Percentiles rank a stretch among this genome's conserved stretches.
phyloP scores from a whole-genome alignment of 2,113 vertebrate species.

The Bufo gargarizans region DNA sequence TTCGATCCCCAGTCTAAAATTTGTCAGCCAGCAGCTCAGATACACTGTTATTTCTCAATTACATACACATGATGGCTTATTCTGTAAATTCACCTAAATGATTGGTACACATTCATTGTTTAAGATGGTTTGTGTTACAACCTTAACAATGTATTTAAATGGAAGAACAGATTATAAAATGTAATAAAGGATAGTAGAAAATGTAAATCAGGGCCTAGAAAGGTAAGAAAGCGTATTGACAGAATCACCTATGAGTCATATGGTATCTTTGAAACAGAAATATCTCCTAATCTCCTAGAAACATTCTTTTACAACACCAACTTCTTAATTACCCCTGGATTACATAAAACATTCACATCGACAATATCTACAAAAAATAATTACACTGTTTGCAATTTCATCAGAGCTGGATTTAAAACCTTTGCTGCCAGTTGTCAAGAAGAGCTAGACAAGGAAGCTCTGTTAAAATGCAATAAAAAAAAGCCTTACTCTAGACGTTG shows the following conservation, averaged over 20 bases:
- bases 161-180: background rate
- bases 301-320: background rate
- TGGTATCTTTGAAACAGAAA: background rate
- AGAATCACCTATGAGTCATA: background rate
- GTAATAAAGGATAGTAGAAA: background rate
- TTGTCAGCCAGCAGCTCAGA: background rate
- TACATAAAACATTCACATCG: background rate
- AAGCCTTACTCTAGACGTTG: conserved; percentile 76
- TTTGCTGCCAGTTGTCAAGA: conserved; percentile 32
- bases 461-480: conserved; percentile 60
- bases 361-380: conserved; percentile 44
- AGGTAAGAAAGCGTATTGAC: background rate
- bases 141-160: background rate
- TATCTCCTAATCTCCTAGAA: background rate
- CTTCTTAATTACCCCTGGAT: background rate
- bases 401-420: background rate
- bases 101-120: background rate
- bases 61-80: background rate
- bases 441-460: conserved; percentile 62
- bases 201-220: background rate
- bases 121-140: background rate
- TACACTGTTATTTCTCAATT: background rate
- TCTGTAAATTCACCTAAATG: background rate
- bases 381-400: conserved; percentile 48
- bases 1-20: too few relatives aligned